Conservation (phyloP, 2,888 invertebrate genomes). For the Neuroscelio doddi region DNA sequence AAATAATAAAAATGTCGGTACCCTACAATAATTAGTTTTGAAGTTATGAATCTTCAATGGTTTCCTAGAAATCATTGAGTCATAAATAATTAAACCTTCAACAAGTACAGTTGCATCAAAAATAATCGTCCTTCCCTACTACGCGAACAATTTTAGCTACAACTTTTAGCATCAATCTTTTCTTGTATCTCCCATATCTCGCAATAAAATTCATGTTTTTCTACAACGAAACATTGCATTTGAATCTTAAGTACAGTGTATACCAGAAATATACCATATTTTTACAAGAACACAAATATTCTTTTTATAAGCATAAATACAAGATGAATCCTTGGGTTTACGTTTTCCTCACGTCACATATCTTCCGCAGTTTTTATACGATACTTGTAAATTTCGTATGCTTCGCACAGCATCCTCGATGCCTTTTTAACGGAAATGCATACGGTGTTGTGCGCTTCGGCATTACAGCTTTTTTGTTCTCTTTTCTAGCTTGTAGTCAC, state of each 20-base stretch:
- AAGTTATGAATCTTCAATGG: too few species aligned
- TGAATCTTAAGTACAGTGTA: too few species aligned
- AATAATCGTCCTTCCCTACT: too few species aligned
- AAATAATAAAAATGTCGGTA: too few species aligned
- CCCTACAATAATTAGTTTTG: too few species aligned
- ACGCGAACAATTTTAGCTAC: too few species aligned
- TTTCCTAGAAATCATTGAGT: too few species aligned
- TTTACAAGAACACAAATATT: not conserved
- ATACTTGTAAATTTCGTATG: not conserved
- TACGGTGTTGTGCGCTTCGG: slow-evolving; percentile 9
- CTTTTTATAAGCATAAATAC: not conserved
- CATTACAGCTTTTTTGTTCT: slow-evolving; percentile 13
- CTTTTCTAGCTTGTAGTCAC: slow-evolving; percentile 20
- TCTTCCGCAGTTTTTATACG: not conserved
- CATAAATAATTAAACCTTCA: too few species aligned
- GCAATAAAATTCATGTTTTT: not conserved
- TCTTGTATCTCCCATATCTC: too few species aligned
- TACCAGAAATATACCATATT: too few species aligned
- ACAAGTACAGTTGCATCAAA: not conserved
- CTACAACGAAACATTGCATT: too few species aligned
- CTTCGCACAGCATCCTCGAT: not conserved
- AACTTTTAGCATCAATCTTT: too few species aligned
- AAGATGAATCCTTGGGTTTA: not conserved
- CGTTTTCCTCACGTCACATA: not conserved
- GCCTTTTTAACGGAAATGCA: slow-evolving; percentile 22